These are phyloP conservation scores for Hirudo medicinalis DNA, from an alignment of 1,140 invertebrate species.

Conservation along the genomic window DNA sequence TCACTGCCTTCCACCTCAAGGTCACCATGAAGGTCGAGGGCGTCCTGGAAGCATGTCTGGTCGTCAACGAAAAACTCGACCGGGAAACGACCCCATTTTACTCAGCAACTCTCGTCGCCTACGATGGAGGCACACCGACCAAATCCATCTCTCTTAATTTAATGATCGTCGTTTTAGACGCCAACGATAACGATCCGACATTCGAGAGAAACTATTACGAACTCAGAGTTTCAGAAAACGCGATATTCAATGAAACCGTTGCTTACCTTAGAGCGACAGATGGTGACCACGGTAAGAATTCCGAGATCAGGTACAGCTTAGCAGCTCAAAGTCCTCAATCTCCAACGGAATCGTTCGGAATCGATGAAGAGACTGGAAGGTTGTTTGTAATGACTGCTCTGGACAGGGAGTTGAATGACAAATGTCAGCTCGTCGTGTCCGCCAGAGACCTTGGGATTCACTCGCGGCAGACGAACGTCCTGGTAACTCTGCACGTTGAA, in stretches of 20 bases:
- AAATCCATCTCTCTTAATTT: neutral
- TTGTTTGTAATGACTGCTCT: conserved; percentile 44
- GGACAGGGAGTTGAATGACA: conserved; percentile 26
- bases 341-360: neutral
- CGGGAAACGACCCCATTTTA: conserved; percentile 1
- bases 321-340: neutral
- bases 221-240: conserved; percentile 30
- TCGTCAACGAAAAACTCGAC: conserved; percentile 3
- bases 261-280: conserved; percentile 23
- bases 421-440: neutral
- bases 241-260: conserved; percentile 66
- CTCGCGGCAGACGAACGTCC: neutral
- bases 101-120: neutral
- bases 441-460: neutral
- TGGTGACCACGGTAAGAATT: conserved; percentile 16
- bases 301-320: conserved; percentile 15
- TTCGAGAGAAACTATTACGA: conserved; percentile 13
- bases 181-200: conserved; percentile 15
- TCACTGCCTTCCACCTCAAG: neutral
- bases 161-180: neutral
- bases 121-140: conserved; percentile 5
- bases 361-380: conserved; percentile 60
- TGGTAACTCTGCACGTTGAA: conserved; percentile 57
- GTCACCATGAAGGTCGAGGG: neutral
- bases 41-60: neutral